Evolutionary conservation across 1,140 invertebrate species (phyloP).

Genomic region (Caerostris darwini): DNA sequence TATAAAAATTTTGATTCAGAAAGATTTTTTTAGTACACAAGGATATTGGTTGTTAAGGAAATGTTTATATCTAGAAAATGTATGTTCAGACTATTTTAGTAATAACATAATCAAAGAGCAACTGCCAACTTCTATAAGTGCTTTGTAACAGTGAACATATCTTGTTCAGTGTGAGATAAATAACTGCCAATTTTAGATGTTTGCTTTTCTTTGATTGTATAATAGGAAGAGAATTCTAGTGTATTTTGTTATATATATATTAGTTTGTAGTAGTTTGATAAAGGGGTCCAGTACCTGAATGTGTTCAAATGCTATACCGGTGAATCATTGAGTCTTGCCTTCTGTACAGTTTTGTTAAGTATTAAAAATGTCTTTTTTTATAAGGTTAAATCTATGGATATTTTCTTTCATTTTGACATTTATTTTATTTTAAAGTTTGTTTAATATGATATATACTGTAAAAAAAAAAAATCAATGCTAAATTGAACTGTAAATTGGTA

Average conservation of each 20-base stretch:
- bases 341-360: too few relatives aligned
- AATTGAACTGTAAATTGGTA: too few relatives aligned
- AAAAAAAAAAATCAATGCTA: too few relatives aligned
- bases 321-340: neutral
- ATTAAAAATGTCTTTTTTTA: too few relatives aligned
- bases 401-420: too few relatives aligned
- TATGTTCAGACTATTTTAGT: neutral
- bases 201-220: neutral
- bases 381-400: too few relatives aligned
- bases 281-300: slow-evolving; percentile 1
- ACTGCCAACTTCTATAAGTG: slow-evolving; percentile 18
- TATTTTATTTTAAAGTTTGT: too few relatives aligned
- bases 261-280: neutral
- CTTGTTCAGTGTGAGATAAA: slow-evolving; percentile 1
- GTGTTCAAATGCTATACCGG: slow-evolving; percentile 12
- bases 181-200: slow-evolving; percentile 4
- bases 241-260: neutral
- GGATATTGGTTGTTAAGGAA: too few relatives aligned
- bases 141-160: neutral
- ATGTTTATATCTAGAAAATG: too few relatives aligned
- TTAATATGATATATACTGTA: too few relatives aligned
- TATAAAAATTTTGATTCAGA: too few relatives aligned
- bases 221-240: neutral
- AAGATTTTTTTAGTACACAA: too few relatives aligned
- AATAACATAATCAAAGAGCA: slow-evolving; percentile 3